Percentiles rank a stretch among this genome's conserved stretches.
phyloP scores from a whole-genome alignment of 2,797 vertebrate genomes.

The Tinamus major region DNA sequence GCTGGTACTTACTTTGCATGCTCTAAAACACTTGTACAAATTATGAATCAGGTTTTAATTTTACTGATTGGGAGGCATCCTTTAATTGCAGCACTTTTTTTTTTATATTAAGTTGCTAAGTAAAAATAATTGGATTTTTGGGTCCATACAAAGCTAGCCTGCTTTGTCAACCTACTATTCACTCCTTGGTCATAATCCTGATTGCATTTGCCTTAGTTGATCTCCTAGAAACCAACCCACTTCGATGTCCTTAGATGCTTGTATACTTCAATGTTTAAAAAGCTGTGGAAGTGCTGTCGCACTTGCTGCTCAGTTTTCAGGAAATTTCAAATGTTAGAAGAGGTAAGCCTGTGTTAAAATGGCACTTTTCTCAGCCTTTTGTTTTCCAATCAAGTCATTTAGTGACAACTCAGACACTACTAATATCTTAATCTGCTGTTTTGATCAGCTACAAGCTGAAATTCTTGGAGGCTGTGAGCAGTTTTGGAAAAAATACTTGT shows the following conservation, averaged over 20 bases:
- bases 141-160: slow-evolving; percentile 2
- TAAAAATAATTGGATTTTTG: slow-evolving; percentile 2
- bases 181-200: slow-evolving; percentile 55
- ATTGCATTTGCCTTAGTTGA: slow-evolving; percentile 63
- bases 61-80: not conserved
- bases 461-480: not conserved
- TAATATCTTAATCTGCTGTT: not conserved
- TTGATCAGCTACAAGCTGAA: not conserved
- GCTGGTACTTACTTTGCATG: not conserved
- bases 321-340: not conserved
- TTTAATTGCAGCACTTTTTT: not conserved
- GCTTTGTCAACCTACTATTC: slow-evolving; percentile 20
- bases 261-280: slow-evolving; percentile 35
- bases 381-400: not conserved
- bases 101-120: not conserved
- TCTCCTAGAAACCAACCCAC: slow-evolving; percentile 51
- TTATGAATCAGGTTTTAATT: not conserved
- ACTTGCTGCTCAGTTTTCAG: slow-evolving; percentile 3
- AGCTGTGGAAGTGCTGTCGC: not conserved
- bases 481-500: not conserved
- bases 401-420: not conserved
- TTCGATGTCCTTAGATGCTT: slow-evolving; percentile 67
- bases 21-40: not conserved
- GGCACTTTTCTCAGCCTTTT: not conserved
- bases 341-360: not conserved